Conservation (phyloP, 2,113 vertebrate species). For the Leptobrachium ailaonicum region DNA sequence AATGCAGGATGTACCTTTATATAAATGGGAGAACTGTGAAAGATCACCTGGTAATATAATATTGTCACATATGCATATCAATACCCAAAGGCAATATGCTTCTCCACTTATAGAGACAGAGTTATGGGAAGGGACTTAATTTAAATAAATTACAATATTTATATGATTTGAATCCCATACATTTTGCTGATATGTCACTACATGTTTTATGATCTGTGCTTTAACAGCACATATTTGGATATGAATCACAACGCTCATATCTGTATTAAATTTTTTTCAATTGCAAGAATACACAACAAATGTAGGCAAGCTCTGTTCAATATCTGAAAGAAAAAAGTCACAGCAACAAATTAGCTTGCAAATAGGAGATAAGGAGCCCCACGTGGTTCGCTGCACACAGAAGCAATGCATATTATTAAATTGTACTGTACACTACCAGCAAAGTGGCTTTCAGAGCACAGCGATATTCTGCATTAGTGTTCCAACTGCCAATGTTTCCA, state of each 20-base stretch:
- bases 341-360: background rate
- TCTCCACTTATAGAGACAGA: background rate
- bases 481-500: no score
- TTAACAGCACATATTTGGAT: background rate
- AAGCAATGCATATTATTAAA: no score
- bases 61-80: background rate
- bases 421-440: no score
- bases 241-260: background rate
- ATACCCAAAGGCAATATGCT: conserved; percentile 2
- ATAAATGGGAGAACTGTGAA: background rate
- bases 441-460: no score
- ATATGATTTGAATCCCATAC: background rate
- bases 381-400: no score
- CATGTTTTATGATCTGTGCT: background rate
- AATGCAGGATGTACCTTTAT: background rate
- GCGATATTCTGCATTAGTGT: no score
- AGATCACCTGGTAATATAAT: background rate
- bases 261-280: background rate
- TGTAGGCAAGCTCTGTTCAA: background rate
- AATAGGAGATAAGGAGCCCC: background rate
- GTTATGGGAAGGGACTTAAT: background rate
- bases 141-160: conserved; percentile 2
- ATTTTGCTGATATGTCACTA: background rate
- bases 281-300: background rate
- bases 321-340: background rate